Conservation (phyloP, 2,797 vertebrate genomes). For the Sebastes cheni region DNA sequence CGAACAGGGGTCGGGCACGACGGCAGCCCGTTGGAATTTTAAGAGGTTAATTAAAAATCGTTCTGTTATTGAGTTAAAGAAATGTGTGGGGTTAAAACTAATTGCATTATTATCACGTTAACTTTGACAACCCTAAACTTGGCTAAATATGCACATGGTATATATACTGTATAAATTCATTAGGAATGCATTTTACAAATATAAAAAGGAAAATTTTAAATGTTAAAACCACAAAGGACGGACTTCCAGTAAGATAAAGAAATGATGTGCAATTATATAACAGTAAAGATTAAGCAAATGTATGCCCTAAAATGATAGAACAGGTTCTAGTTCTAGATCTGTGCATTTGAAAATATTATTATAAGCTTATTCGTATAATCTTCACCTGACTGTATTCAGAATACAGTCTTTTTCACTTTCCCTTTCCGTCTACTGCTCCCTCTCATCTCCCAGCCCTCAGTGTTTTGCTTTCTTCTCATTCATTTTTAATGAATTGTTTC, state of each 20-base stretch:
- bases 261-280: background rate
- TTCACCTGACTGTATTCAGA: constrained; percentile 17
- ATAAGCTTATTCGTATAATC: constrained; percentile 1
- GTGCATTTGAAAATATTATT: background rate
- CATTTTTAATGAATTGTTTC: constrained; percentile 84
- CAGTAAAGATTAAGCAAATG: background rate
- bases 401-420: constrained; percentile 20
- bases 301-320: background rate
- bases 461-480: constrained; percentile 71
- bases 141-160: background rate
- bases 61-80: too few species aligned
- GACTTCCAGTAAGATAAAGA: background rate
- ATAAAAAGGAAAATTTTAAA: background rate
- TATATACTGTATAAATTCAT: background rate
- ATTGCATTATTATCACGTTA: too few species aligned
- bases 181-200: background rate
- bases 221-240: background rate
- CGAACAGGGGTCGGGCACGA: too few species aligned
- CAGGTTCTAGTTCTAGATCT: background rate
- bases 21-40: too few species aligned
- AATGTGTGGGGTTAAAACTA: too few species aligned
- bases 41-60: too few species aligned
- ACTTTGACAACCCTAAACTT: background rate
- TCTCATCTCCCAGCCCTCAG: constrained; percentile 42
- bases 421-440: constrained; percentile 4